Evolutionary conservation across 2,888 invertebrate genomes (phyloP), one percentile per base, ranked within the genome.

Genomic region (Caradrina kadenii): DNA sequence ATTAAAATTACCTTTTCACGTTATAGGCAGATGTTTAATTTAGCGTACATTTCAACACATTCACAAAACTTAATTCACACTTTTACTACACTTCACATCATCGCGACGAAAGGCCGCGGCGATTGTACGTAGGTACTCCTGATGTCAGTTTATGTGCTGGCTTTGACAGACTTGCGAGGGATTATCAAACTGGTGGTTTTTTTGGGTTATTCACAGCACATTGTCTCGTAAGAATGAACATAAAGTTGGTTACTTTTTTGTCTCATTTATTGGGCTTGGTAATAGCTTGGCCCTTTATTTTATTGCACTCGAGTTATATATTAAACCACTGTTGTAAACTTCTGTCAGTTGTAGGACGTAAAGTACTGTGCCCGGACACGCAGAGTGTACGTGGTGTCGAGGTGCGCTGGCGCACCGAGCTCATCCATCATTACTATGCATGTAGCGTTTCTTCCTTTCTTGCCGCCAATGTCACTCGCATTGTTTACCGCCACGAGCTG

Each of bases 391-490:
- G 84, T 84, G 87, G 81, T 83, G 74, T 63, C 76, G 79, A 80
- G 76, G 73, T 81, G 76, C 76, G 73, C 56, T 69, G 73, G 76
- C 84, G 75, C 73, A 72, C 49, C 80, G 89, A 88, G 89, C 87
- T 88, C 86, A 65, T 83, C 74, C 84, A 75, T 84, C 81, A 92
- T 95, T 95, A 92, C 84, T 93, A 96, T 96, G 92, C 96, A 86
- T 59, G 83, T 68, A 74, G 88, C 91, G 95, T 94, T 84, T 89
- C 93, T 93, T 94, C 95, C 95, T 94, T 95, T 94, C 94, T 94
- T 94, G 91, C 94, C 92, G 92, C 92, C 94, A 94, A 93, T 95
- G 94, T 91, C 93, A 91, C 89, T 89, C 86, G 92, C 92, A 94
- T 95, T 94, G 94, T 95, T 92, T 86, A 89, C 87, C 88, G 89